Base-by-base conservation (phyloP, 2,113 vertebrate species). In the Silurus meridionalis region DNA sequence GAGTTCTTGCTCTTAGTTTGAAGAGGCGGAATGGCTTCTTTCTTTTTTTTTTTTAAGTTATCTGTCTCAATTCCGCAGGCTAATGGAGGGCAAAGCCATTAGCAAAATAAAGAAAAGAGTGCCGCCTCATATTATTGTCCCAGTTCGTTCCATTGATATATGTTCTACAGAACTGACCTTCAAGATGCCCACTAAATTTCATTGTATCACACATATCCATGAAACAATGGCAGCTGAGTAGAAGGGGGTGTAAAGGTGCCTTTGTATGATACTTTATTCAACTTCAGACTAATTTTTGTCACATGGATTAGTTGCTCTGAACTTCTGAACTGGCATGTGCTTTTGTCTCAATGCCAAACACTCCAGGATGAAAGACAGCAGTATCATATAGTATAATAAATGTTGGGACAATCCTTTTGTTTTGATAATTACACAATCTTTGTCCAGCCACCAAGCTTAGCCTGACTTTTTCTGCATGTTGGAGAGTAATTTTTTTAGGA, bases 51-150 rank as follows among this genome's bases (percentile, higher is more conserved):
- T 37, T 37, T 37, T 37, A 91, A 92, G 92, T 93, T 91, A 94
- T 94, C 92, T 90, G 91, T 94, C 92, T 93, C 92, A 92, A 94
- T 95, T 92, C 87, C 78, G 61, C 77, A 83, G 89, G 92, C 90
- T 94, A 92, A 94, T 93, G 91, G 91, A 93, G 93, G 93, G 90
- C 92, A 94, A 91, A 93, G 87, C 84, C 86, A 94, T 94, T 92
- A 93, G 87, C 88, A 88, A 91, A 91, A 89, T 93, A 90, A 92
- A 91, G 89, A 89, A 90, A 90, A 83, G 72, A 90, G 82, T 92
- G 93, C 86, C 89, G 67, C 82, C 82, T 93, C 90, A 75, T 89
- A 89, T 93, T 92, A 91, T 84, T 91, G 90, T 91, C 83, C 85
- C 83, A 84, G 86, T 84, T 84, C 88, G 88, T 90, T 84, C 82